A percentile compares a stretch with the other conserved stretches of the same genome.
Conservation (phyloP, 2,113 vertebrate genomes). For the Siphamia tubifer region DNA sequence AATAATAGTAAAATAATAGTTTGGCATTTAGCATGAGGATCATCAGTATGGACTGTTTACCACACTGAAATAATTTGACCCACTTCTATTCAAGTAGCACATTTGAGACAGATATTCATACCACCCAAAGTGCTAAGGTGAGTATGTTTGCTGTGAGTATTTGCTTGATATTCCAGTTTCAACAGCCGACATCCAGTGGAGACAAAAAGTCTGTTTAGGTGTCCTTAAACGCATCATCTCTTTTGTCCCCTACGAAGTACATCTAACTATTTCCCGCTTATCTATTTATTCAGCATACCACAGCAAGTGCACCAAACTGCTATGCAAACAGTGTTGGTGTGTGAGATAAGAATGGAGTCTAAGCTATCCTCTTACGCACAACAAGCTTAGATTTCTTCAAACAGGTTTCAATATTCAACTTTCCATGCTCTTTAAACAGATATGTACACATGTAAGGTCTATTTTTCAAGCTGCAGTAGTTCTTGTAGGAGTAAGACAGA, state of each 20-base stretch:
- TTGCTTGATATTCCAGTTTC: constrained; percentile 6
- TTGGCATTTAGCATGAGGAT: no score
- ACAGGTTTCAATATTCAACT: constrained; percentile 27
- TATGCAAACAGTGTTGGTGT: constrained; percentile 63
- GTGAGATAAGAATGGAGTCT: constrained; percentile 58
- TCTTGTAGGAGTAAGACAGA: neutral
- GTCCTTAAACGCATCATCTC: constrained; percentile 47
- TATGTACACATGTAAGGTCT: constrained; percentile 3
- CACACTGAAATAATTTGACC: no score
- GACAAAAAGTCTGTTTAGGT: neutral
- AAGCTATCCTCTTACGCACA: constrained; percentile 32
- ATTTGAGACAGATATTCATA: constrained; percentile 52
- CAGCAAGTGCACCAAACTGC: constrained; percentile 52
- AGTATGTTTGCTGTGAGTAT: constrained; percentile 1
- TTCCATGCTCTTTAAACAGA: neutral
- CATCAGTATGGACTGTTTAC: no score
- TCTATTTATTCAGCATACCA: constrained; percentile 69
- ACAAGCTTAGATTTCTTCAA: constrained; percentile 48
- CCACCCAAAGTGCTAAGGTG: constrained; percentile 22
- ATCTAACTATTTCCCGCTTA: constrained; percentile 48
- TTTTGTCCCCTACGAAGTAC: constrained; percentile 32
- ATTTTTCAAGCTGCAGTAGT: constrained; percentile 18
- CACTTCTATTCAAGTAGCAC: constrained; percentile 37
- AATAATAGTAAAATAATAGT: no score
- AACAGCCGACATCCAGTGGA: neutral